These are phyloP conservation scores for Phorcus lineatus DNA, from an alignment of 2,888 invertebrate species.

Conservation along the genomic window DNA sequence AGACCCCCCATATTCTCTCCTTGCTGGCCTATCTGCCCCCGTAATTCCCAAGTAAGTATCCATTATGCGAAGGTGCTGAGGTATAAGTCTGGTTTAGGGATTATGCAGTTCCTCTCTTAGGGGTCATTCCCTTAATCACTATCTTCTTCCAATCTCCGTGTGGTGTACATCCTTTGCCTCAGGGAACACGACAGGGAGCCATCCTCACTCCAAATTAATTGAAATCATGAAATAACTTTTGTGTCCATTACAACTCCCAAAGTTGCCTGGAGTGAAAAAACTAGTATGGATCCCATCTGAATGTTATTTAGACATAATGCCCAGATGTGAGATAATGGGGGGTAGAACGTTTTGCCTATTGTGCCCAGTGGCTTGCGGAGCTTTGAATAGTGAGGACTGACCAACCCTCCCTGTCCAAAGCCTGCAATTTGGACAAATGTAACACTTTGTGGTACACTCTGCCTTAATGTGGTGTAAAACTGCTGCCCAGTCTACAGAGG, in stretches of 20 bases:
- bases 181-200: conserved; percentile 1
- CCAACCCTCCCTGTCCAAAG: not conserved
- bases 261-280: not conserved
- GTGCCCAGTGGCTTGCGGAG: not conserved
- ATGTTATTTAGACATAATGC: not conserved
- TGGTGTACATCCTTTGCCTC: conserved; percentile 16
- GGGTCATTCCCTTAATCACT: conserved; percentile 15
- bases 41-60: not conserved
- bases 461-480: conserved; percentile 1
- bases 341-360: not conserved
- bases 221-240: conserved; percentile 23
- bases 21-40: not conserved
- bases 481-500: not conserved
- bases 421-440: not conserved
- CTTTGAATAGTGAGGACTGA: not conserved
- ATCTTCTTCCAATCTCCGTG: conserved; percentile 17
- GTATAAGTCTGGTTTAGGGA: conserved; percentile 3
- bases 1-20: not conserved
- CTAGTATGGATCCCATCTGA: not conserved
- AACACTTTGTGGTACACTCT: not conserved
- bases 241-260: not conserved
- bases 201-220: conserved; percentile 3
- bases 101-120: not conserved
- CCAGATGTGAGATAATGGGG: conserved; percentile 4
- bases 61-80: not conserved